phyloP scores from a whole-genome alignment of 2,888 invertebrate species.

The Standfussiana lucernea region DNA sequence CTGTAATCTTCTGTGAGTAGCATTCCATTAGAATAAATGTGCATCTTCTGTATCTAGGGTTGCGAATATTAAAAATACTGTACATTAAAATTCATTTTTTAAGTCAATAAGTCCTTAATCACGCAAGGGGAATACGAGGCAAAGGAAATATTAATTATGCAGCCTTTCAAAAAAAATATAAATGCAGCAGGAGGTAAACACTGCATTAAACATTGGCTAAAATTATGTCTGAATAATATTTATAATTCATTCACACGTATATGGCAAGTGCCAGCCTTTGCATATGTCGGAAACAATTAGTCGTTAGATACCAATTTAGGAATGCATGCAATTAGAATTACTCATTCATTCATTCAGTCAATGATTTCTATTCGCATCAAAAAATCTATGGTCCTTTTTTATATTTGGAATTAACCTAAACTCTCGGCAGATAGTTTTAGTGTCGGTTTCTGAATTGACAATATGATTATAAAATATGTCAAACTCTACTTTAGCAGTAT shows the following conservation, averaged over 20 bases:
- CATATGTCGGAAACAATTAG: conserved; percentile 30
- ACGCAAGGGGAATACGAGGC: conserved; percentile 22
- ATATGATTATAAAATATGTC: neutral
- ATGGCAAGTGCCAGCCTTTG: conserved; percentile 10
- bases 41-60: conserved; percentile 4
- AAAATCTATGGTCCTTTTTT: neutral
- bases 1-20: conserved; percentile 5
- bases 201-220: conserved; percentile 26
- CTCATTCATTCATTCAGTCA: conserved; percentile 3
- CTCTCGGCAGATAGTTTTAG: neutral
- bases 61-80: neutral
- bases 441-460: neutral
- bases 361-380: neutral
- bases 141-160: conserved; percentile 20
- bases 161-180: conserved; percentile 13
- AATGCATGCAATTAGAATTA: conserved; percentile 20
- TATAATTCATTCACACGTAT: conserved; percentile 28
- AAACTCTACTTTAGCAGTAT: neutral
- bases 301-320: conserved; percentile 12
- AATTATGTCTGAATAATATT: conserved; percentile 37
- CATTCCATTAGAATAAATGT: conserved; percentile 1
- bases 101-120: conserved; percentile 6
- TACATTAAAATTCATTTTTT: neutral
- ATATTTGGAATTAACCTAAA: neutral
- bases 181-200: conserved; percentile 26